Base-by-base conservation (phyloP, 2,797 vertebrate species). In the Philypnodon macrostomus region DNA sequence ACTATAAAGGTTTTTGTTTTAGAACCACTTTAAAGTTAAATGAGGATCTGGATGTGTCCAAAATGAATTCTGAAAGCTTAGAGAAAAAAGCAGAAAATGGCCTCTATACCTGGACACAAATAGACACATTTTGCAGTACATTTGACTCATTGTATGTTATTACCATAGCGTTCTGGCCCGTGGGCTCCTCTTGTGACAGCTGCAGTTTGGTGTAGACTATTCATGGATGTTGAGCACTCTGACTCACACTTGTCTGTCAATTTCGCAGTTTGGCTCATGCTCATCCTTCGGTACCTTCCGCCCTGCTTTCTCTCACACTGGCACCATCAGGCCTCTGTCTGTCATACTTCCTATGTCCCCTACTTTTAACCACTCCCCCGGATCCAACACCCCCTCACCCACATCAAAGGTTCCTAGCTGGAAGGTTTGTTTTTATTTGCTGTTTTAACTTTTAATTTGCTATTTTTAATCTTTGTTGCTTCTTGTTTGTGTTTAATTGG, bases 391-490 rank as follows among this genome's bases (percentile, higher is more conserved):
- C 89, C 92, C 95, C 79, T 88, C 89, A 88, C 94, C 93, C 91
- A 95, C 95, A 94, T 95, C 95, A 93, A 97, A 95, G 92, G 91
- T 95, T 91, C 93, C 94, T 93, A 93, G 92, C 90, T 98, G 95
- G 97, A 99, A 99, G 97, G 97, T 99, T 98, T 92, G 97, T 98
- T 95, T 93, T 94, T 86, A 89, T 91, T 93, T 92, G 87, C 83
- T 74, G 64, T 81, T n/a, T 77, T 73, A 17, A 26, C 53, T 52
- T 83, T 72, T 76, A 12, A 3, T 70, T 84, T 31, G 19, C 32
- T 47, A 40, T 50, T 58, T 47, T 55, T 40, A 36, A 61, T 29
- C 73, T 79, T 33, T 75, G 33, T 58, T 80, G 68, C 66, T 83
- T 76, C 57, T 68, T 82, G 54, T 70, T 67, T 73, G 41, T 70